A percentile compares a stretch with the other conserved stretches of the same genome.
phyloP scores from a whole-genome alignment of 2,888 invertebrate species.

The Terebella lapidaria region DNA sequence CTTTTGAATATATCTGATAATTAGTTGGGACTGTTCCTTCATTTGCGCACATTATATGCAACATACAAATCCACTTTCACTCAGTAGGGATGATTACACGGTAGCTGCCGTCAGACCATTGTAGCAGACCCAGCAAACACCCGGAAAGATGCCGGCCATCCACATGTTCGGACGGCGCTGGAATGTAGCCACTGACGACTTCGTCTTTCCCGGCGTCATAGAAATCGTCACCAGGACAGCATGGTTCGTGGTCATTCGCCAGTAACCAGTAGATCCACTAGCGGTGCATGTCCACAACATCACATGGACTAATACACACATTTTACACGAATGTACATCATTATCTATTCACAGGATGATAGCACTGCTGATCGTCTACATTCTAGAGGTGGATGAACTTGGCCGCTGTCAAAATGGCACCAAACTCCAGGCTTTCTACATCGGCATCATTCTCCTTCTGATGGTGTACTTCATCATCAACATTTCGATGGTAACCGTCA shows the following conservation, averaged over 20 bases:
- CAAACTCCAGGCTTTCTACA: not conserved
- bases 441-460: not conserved
- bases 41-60: no score
- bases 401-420: conserved; percentile 10
- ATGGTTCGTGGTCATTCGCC: conserved; percentile 51
- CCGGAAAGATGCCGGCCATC: conserved; percentile 79
- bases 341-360: not conserved
- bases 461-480: not conserved
- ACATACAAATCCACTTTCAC: no score
- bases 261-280: no score
- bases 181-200: conserved; percentile 86
- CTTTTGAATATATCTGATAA: no score
- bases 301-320: no score
- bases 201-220: conserved; percentile 72
- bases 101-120: no score
- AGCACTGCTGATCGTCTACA: not conserved
- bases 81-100: no score
- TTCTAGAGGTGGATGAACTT: not conserved
- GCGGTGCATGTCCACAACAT: no score
- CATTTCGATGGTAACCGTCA: not conserved
- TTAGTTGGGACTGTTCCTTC: no score
- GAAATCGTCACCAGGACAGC: conserved; percentile 54
- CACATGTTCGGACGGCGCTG: conserved; percentile 82
- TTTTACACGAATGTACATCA: no score
- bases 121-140: no score